Base-by-base conservation (phyloP, 2,797 vertebrate genomes). In the Gorsachius magnificus region DNA sequence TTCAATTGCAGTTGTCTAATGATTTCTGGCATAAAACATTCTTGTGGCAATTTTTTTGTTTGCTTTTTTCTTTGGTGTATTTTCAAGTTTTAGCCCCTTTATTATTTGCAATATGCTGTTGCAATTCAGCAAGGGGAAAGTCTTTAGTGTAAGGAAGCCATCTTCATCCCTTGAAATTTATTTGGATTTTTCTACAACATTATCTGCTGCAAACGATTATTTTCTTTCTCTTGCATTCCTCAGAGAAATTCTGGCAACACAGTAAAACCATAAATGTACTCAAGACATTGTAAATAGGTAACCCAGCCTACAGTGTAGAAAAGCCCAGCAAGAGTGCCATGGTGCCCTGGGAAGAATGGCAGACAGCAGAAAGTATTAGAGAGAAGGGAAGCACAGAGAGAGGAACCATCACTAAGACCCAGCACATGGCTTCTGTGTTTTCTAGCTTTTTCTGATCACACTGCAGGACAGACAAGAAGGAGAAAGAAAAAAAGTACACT, bases 21-120 rank as follows among this genome's bases (percentile, higher is more conserved):
- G 93, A 96, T 96, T 95, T 95, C 72, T 95, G 94, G 90, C 90
- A 94, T 92, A 84, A 94, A 95, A 77, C 26, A 82, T 89, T 90
- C 63, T 51, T 87, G 74, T 84, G 80, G 51, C 58, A 69, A 36
- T 77, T 92, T 90, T 90, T 93, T 89, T 88, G 57, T 84, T 97
- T 93, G 46, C 65, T 51, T 85, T 63, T 77, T 83, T 38, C 80
- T 92, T 93, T 87, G 71, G 45, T 56, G 20, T 51, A 63, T 90
- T 96, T 96, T 84, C 35, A 90, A 86, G 60, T 87, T 94, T 95
- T 77, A 93, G 56, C 17, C 41, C 35, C n/a, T 87, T 93, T 93
- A 51, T 87, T 87, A 46, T 66, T 76, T 83, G 48, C 70, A 93
- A 72, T 53, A 88, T 35, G 65, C 69, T 93, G 86, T 87, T 70